A percentile compares a stretch with the other conserved stretches of the same genome.
phyloP scores from a whole-genome alignment of 2,888 invertebrate genomes.

The Anoplius nigerrimus region DNA sequence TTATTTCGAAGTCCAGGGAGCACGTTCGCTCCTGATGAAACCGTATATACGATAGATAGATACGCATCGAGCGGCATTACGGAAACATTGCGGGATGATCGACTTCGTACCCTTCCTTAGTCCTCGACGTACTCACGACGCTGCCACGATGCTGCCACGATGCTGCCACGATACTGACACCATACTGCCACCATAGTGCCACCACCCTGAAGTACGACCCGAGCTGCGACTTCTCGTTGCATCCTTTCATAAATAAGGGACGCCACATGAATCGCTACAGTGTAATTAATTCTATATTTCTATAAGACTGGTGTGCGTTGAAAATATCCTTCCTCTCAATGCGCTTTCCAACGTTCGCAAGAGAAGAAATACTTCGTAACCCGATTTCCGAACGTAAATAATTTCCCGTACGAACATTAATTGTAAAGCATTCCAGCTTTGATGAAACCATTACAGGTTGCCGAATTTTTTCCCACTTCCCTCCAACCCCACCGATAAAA shows the following conservation, averaged over 20 bases:
- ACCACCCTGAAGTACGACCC: neutral
- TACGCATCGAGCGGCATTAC: conserved; percentile 50
- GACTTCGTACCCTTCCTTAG: conserved; percentile 35
- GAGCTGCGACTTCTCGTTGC: no score
- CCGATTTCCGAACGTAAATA: no score
- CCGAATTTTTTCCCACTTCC: neutral
- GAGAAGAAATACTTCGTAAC: no score
- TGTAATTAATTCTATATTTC: no score
- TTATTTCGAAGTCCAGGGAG: conserved; percentile 51
- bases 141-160: neutral
- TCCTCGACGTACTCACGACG: neutral
- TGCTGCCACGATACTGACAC: neutral
- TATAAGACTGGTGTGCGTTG: no score
- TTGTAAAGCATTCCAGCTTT: no score
- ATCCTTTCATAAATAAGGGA: no score
- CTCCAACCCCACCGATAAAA: conserved; percentile 10
- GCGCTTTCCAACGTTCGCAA: no score
- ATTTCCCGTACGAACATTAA: no score
- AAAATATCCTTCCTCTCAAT: no score
- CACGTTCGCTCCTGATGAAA: conserved; percentile 48
- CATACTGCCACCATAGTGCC: neutral
- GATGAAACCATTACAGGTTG: no score
- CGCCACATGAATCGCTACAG: no score
- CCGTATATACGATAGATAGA: conserved; percentile 42
- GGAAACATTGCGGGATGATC: conserved; percentile 53